Base-by-base conservation (phyloP, 2,113 vertebrate species). In the Piliocolobus tephrosceles region DNA sequence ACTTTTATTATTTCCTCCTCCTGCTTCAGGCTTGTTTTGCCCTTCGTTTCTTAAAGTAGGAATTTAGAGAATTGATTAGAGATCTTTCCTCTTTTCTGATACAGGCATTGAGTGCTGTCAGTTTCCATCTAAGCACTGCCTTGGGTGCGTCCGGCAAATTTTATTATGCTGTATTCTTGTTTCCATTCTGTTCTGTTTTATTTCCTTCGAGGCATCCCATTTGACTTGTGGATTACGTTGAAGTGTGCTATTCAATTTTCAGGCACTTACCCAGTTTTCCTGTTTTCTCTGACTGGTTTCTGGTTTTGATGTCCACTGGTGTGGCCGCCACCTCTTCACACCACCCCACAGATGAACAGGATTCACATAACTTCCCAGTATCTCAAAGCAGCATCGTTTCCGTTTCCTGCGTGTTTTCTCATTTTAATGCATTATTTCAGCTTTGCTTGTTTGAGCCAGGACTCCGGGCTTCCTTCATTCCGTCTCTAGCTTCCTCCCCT, bases 401-500 rank as follows among this genome's bases (percentile, higher is more conserved):
- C 7, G 2, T 50, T 55, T 40, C n/a, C 55, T 47, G 30, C 3
- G 14, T 58, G 35, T 22, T 4, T n/a, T 25, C 23, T 5, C 1
- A 12, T 66, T 23, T 12, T 4, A 18, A 4, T 38, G n/a, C 14
- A 8, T 20, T 68, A 25, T 47, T 78, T 89, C 27, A 23, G 1
- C 50, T 55, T 47, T 35, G 30, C 6, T 47, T 20, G 35, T n/a
- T 30, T 14, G 23, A 76, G 16, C 23, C 30, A 32, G 43, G 73
- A 45, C 13, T 52, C 0, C 0, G 11, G 40, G 16, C 17, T 30
- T 45, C 25, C 8, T 5, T 1, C 4, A 8, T n/a, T 45, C 47
- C 2, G 11, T 45, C 66, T 88, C 80, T 23, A 32, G 22, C 13
- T 43, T 25, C 3, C 4, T 43, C 22, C 25, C 23, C 40, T 38